Evolutionary conservation across 2,113 vertebrate species (phyloP), one percentile per base, ranked within the genome.

Genomic region (Protobothrops flavoviridis): DNA sequence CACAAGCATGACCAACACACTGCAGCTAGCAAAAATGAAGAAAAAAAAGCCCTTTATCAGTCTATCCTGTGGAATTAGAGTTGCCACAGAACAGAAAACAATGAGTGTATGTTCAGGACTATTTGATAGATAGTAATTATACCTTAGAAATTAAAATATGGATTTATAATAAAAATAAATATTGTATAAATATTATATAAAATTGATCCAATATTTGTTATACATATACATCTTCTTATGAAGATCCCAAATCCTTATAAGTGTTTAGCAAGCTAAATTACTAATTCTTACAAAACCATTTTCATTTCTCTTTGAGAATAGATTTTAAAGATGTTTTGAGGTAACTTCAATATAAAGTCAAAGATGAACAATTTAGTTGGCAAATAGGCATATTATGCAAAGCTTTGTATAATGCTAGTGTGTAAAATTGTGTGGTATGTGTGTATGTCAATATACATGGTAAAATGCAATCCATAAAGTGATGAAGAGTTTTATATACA

Each of bases 291-390:
- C 85, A 24, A 10, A 23, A 92, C 91, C 93, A 69, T 93, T 92
- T 52, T 24, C 29, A 0, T 85, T 94, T 86, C 56, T 89, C 21
- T 92, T 94, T 91, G 90, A 90, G 53, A 52, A 13, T 48, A 94
- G n/a, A 12, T 1, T 85, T 91, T 45, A 26, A 43, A 55, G 48
- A n/a, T 89, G 13, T 33, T 87, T 95, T 87, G 4, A 94, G 95
- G 88, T 94, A 92, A 94, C 26, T 93, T 61, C 6, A 92, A 94
- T 39, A 74, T 91, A 94, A 95, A 88, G 94, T 90, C 85, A 94
- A 96, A 61, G 91, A 88, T 95, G 94, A 96, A 95, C 96, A 95
- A 97, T 86, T 90, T 87, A 81, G 94, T 96, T 97, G 97, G 97
- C 96, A 96, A 94, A 93, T 91, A 90, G 93, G 94, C 48, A 94